phyloP scores from a whole-genome alignment of 2,797 vertebrate genomes.

The Sorex maritimensis region DNA sequence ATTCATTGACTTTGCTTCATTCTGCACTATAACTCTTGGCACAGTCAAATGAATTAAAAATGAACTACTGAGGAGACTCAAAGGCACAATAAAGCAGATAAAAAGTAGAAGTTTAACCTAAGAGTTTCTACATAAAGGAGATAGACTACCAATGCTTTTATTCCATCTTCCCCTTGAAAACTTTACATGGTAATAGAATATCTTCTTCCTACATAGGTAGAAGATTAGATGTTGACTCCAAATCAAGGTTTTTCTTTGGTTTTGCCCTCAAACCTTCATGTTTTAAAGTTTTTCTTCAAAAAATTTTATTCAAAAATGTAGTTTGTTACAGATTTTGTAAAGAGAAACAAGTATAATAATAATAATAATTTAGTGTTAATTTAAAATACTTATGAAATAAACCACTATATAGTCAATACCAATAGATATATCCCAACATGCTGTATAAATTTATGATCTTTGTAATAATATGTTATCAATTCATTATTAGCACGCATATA shows the following conservation, averaged over 20 bases:
- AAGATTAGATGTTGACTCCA: background rate
- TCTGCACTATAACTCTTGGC: background rate
- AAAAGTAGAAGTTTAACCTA: background rate
- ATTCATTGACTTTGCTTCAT: conserved; percentile 53
- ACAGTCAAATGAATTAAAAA: background rate
- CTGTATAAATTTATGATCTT: background rate
- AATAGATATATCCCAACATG: background rate
- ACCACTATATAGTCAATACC: background rate
- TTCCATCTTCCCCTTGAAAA: background rate
- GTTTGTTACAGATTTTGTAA: background rate
- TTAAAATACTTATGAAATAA: background rate
- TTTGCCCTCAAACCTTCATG: too few relatives aligned
- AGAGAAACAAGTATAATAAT: background rate
- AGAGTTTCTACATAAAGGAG: background rate
- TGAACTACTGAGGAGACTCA: background rate
- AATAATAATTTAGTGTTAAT: background rate
- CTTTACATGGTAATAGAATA: background rate
- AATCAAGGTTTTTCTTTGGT: background rate
- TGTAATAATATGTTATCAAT: background rate
- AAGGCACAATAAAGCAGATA: background rate
- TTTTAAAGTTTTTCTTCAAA: background rate
- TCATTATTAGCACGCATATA: background rate
- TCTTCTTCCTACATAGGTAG: background rate
- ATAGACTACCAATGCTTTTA: background rate
- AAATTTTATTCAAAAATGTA: background rate